Conservation (phyloP, 2,113 vertebrate genomes). For the Junco hyemalis region DNA sequence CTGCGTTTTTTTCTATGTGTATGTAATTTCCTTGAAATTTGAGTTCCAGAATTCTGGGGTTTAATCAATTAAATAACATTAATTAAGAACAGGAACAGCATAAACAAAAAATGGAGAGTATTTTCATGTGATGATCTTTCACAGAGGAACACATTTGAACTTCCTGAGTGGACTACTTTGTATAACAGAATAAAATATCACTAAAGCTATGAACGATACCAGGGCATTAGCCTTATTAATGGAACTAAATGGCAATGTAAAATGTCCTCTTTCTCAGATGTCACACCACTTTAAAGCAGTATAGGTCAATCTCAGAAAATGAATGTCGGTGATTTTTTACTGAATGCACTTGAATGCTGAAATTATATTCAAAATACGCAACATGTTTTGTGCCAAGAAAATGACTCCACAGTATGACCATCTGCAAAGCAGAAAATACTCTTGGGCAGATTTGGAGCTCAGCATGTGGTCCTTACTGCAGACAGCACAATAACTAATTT, state of each 20-base stretch:
- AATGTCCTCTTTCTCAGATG: neutral
- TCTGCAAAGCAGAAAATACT: conserved; percentile 50
- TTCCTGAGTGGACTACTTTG: neutral
- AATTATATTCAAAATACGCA: neutral
- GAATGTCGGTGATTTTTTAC: neutral
- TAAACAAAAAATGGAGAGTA: neutral
- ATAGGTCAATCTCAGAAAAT: neutral
- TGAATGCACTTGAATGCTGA: neutral
- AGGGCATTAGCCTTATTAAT: conserved; percentile 8
- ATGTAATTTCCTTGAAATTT: neutral
- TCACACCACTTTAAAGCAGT: neutral
- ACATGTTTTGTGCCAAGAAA: conserved; percentile 26
- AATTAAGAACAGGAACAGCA: neutral
- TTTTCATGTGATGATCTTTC: neutral
- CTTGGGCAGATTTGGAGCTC: conserved; percentile 19
- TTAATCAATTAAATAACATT: neutral
- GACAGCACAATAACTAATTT: conserved; percentile 4
- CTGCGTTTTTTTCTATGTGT: neutral
- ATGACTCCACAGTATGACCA: conserved; percentile 4
- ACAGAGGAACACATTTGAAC: neutral
- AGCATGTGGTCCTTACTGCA: conserved; percentile 23
- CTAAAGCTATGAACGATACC: neutral
- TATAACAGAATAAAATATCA: neutral
- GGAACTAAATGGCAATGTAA: neutral
- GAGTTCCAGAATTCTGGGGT: neutral